Evolutionary conservation across 2,888 invertebrate species (phyloP), one percentile per base, ranked within the genome.

Genomic region (Pardosa pseudoannulata): DNA sequence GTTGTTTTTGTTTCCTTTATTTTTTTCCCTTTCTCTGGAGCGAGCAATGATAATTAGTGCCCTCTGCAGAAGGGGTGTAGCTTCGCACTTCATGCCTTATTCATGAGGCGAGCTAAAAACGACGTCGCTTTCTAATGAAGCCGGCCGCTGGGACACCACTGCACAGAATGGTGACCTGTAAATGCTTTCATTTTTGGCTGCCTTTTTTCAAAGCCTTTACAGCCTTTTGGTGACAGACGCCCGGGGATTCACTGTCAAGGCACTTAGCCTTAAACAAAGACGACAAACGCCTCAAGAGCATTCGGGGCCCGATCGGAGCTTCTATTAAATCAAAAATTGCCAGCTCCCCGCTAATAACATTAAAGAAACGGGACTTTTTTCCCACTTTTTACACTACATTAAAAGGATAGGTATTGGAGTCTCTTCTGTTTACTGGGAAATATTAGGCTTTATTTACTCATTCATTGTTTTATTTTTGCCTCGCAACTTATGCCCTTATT

Each of bases 291-390:
- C 83, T 85, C 78, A 36, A 39, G 73, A 78, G 83, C 83, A 76
- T 75, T 75, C 64, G 62, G 39, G 74, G 62, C 41, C 50, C 76
- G 71, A 71, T 76, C 82, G 62, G 68, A 74, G 70, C 82, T 76
- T 83, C 83, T 85, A 85, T 85, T 85, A 85, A 85, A 85, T 85
- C 83, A 85, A 85, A 85, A 85, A 85, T 85, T 85, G 72, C 78
- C 82, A 83, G 71, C 76, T 71, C 46, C 19, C 70, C 72, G 73
- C 83, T 85, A 85, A 85, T 85, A 85, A 79, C 83, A 85, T 85
- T 85, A 85, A 85, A 85, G 83, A 78, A 85, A 85, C 83, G 76
- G 56, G 74, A 68, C 78, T 71, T 76, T 81, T 80, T 81, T 64
- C 11, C 23, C 28, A 62, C 65, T 32, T 80, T 75, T 75, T 46